Evolutionary conservation across 2,113 vertebrate species (phyloP).

Genomic region (Oceanites oceanicus): DNA sequence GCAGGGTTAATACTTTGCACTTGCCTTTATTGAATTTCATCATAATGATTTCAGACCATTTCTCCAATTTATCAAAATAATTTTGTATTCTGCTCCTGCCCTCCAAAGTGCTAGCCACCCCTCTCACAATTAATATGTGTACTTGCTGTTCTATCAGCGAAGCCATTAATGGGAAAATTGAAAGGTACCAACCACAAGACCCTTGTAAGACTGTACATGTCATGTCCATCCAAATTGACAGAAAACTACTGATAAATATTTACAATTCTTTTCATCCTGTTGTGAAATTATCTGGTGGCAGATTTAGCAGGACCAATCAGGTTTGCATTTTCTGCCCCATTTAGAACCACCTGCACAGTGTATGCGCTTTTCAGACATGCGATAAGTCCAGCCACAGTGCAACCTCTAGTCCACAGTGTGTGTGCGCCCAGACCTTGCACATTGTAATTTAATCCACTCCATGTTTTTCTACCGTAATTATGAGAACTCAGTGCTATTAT

Average conservation of each 20-base stretch:
- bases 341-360: not conserved
- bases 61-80: not conserved
- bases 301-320: not conserved
- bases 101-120: not conserved
- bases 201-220: not conserved
- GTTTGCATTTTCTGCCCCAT: not conserved
- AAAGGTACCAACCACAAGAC: not conserved
- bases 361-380: not conserved
- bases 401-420: not conserved
- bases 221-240: not conserved
- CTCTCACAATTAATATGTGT: not conserved
- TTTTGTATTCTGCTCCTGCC: not conserved
- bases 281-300: not conserved
- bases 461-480: not conserved
- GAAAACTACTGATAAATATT: not conserved
- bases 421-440: not conserved
- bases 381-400: not conserved
- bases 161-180: slow-evolving; percentile 8
- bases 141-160: not conserved
- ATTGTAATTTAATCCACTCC: not conserved
- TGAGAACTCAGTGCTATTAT: not conserved
- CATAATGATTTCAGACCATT: slow-evolving; percentile 13
- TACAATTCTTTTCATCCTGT: not conserved
- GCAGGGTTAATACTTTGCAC: not conserved
- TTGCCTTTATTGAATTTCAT: slow-evolving; percentile 23